Evolutionary conservation across 2,113 vertebrate genomes (phyloP).

Genomic region (Cavia aperea): DNA sequence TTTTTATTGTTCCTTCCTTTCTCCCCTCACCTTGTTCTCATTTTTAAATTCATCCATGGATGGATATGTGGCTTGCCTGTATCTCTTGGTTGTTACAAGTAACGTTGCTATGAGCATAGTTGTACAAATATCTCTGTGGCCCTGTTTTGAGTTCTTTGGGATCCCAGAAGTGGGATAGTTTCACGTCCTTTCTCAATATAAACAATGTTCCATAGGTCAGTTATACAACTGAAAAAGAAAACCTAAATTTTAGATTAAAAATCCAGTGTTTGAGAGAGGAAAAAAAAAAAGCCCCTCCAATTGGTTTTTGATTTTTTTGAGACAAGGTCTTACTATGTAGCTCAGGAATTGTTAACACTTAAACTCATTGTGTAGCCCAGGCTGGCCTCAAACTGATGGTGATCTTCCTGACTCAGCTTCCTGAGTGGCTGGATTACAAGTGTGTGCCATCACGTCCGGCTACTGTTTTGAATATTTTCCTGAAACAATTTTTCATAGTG

Average conservation of each 20-base stretch:
- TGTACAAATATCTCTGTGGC: not conserved
- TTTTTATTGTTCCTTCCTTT: not conserved
- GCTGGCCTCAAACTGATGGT: not conserved
- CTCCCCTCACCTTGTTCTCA: not conserved
- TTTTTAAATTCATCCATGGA: not conserved
- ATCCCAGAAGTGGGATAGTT: not conserved
- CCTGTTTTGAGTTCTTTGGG: slow-evolving; percentile 3
- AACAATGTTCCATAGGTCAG: not conserved
- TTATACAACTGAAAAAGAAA: slow-evolving; percentile 20
- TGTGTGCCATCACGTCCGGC: not conserved
- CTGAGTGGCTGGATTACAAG: not conserved
- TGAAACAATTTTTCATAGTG: slow-evolving; percentile 25
- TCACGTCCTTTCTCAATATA: slow-evolving; percentile 5
- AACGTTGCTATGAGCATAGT: not conserved
- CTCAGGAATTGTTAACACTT: not conserved
- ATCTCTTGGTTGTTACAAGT: not conserved
- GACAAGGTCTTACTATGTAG: not conserved
- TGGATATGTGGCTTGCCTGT: not conserved
- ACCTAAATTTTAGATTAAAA: slow-evolving; percentile 28
- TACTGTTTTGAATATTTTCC: not conserved
- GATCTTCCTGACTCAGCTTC: not conserved
- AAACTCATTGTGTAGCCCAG: not conserved
- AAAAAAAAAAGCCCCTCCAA: not conserved
- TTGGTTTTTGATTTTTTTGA: not conserved
- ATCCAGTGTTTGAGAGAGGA: slow-evolving; percentile 1